Percentiles rank a stretch among this genome's conserved stretches.
phyloP scores from a whole-genome alignment of 2,797 vertebrate species.

The Phataginus tetradactyla region DNA sequence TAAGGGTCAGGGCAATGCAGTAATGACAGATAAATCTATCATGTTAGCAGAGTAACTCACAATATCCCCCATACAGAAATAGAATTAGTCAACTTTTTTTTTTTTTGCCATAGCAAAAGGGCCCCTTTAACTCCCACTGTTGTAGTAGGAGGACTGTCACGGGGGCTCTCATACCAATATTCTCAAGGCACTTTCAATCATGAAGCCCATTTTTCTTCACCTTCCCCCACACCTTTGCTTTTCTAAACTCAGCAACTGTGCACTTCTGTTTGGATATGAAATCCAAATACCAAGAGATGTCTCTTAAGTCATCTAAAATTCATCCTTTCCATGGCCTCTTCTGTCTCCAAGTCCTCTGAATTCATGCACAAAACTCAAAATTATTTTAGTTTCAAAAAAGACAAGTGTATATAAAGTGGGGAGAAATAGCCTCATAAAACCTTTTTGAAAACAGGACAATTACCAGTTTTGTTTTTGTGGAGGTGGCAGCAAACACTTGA shows the following conservation, averaged over 20 bases:
- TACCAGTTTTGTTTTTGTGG: not conserved
- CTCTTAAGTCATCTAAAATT: not conserved
- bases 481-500: not conserved
- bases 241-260: not conserved
- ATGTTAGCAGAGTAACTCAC: not conserved
- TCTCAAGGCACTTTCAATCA: not conserved
- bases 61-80: not conserved
- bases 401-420: not conserved
- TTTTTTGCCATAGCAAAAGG: not conserved
- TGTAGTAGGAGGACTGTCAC: not conserved
- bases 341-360: not conserved
- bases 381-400: not conserved
- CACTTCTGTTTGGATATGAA: not conserved
- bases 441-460: not conserved
- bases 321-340: not conserved
- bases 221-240: not conserved
- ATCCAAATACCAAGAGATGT: not conserved
- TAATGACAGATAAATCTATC: not conserved
- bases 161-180: not conserved
- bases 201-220: not conserved
- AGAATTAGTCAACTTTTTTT: not conserved
- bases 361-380: not conserved
- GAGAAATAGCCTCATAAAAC: not conserved
- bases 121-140: not conserved
- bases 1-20: not conserved